These are phyloP conservation scores for Xiphias gladius DNA, from an alignment of 2,113 vertebrate genomes.

Conservation along the genomic window DNA sequence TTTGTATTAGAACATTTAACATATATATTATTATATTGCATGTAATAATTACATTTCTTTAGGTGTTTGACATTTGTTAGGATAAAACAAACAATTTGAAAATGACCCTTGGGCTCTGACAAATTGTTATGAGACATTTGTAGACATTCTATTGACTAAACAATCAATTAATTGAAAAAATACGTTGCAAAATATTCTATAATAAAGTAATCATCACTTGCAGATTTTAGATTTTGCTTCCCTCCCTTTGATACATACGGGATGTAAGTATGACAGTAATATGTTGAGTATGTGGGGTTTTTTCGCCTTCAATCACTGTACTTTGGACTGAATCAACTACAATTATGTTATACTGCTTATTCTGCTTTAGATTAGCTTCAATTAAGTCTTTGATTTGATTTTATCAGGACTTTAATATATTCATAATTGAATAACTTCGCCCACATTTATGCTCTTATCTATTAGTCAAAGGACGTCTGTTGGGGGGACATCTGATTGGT, in stretches of 20 bases:
- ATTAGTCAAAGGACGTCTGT: conserved; percentile 22
- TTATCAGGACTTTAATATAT: conserved; percentile 39
- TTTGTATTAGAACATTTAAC: background rate
- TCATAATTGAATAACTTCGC: conserved; percentile 69
- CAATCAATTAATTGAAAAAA: too few relatives aligned
- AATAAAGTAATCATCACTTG: too few relatives aligned
- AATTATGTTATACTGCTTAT: conserved; percentile 49
- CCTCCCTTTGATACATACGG: background rate
- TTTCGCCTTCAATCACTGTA: background rate
- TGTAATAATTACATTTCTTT: too few relatives aligned
- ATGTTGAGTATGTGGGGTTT: conserved; percentile 25
- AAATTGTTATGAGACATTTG: too few relatives aligned
- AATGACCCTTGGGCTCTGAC: background rate
- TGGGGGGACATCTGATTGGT: conserved; percentile 59
- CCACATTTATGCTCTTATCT: conserved; percentile 61
- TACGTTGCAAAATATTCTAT: too few relatives aligned
- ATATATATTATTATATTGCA: too few relatives aligned
- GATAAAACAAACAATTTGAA: background rate
- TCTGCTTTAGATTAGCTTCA: conserved; percentile 44
- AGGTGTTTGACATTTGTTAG: too few relatives aligned
- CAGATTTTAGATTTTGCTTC: background rate
- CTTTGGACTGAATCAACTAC: conserved; percentile 33
- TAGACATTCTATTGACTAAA: too few relatives aligned
- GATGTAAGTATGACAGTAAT: background rate
- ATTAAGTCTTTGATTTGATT: conserved; percentile 61